Percentiles rank a stretch among this genome's conserved stretches.
Evolutionary conservation across 2,797 vertebrate genomes (phyloP).

Genomic region (Numenius phaeopus): DNA sequence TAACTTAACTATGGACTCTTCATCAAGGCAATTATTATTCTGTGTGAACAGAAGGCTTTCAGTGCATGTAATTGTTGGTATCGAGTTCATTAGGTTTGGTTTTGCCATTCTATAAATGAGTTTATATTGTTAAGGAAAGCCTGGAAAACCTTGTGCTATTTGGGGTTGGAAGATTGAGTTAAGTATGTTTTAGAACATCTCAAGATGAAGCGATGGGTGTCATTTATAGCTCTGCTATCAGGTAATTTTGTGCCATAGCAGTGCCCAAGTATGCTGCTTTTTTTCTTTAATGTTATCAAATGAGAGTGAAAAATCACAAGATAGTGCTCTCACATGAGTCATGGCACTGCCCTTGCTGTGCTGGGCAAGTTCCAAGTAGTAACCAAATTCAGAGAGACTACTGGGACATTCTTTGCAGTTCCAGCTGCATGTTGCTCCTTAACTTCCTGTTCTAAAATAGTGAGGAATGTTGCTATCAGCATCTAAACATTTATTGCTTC

Average conservation of each 20-base stretch:
- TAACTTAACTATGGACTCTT: background rate
- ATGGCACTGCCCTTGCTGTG: background rate
- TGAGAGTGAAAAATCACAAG: background rate
- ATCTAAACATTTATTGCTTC: constrained; percentile 61
- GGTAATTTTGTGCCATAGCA: background rate
- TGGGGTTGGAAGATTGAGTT: background rate
- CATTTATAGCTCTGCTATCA: background rate
- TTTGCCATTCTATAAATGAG: background rate
- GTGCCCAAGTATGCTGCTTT: background rate
- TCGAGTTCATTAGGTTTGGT: background rate
- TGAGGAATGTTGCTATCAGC: constrained; percentile 27
- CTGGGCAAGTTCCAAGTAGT: background rate
- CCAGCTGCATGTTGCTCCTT: background rate
- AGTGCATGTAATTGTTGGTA: background rate
- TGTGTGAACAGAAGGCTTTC: background rate
- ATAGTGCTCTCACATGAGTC: background rate
- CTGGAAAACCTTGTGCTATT: background rate
- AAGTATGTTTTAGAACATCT: background rate
- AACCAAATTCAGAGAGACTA: background rate
- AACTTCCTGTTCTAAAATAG: constrained; percentile 42
- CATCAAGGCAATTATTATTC: background rate
- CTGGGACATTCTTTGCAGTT: constrained; percentile 4
- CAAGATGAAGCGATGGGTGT: background rate
- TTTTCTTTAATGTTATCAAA: background rate
- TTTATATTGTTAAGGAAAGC: background rate